Conservation (phyloP, 2,888 invertebrate genomes). For the Petrophora chlorosata region DNA sequence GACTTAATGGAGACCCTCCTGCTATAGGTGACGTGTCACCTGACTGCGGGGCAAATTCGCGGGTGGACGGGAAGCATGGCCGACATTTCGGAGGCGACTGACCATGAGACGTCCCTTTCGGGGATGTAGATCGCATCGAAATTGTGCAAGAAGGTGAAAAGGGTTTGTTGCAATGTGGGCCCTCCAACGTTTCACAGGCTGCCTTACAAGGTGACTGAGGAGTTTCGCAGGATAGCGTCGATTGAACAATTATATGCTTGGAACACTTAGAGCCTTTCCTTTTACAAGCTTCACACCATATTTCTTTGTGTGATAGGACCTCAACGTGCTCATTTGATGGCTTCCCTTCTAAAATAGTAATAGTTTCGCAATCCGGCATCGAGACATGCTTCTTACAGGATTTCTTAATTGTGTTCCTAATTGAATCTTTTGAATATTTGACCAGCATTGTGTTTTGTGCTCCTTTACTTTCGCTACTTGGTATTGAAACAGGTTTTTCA, state of each 20-base stretch:
- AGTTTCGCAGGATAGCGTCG: constrained; percentile 38
- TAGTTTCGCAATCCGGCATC: constrained; percentile 46
- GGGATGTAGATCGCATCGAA: neutral
- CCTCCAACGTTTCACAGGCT: constrained; percentile 34
- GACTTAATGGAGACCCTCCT: too few species aligned
- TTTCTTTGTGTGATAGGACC: constrained; percentile 48
- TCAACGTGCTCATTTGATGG: constrained; percentile 40
- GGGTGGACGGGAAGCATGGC: too few species aligned
- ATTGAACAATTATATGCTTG: constrained; percentile 42
- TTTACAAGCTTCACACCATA: constrained; percentile 42
- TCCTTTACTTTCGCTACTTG: constrained; percentile 43
- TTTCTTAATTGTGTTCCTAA: constrained; percentile 25
- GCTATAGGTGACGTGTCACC: too few species aligned
- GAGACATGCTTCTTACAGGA: constrained; percentile 51
- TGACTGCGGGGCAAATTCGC: too few species aligned
- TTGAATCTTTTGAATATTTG: constrained; percentile 28
- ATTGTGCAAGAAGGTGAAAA: constrained; percentile 7
- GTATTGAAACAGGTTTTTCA: constrained; percentile 32
- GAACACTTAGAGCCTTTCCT: constrained; percentile 23
- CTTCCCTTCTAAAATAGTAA: constrained; percentile 30
- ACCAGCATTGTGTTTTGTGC: constrained; percentile 32
- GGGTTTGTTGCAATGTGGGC: constrained; percentile 36
- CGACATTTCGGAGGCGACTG: too few species aligned
- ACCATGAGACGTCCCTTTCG: neutral
- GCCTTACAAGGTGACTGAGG: constrained; percentile 41